Evolutionary conservation across 2,888 invertebrate species (phyloP).

Genomic region (Furcula furcula): DNA sequence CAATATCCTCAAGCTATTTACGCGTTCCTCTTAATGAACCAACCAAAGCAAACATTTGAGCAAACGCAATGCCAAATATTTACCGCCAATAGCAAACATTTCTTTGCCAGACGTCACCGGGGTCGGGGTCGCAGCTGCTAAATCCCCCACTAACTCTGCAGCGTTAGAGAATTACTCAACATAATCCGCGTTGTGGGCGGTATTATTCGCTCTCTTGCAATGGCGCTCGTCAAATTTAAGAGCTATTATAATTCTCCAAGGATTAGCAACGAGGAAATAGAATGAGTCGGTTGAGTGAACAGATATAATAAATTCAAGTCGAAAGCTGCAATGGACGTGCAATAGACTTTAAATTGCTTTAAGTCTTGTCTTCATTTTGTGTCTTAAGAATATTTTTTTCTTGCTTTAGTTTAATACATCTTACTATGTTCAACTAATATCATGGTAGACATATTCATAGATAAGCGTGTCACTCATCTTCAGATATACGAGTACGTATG

Average conservation of each 20-base stretch:
- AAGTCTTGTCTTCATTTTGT: too few relatives aligned
- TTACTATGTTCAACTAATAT: too few relatives aligned
- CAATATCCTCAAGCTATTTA: neutral
- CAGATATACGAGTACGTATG: too few relatives aligned
- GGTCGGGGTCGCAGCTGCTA: conserved; percentile 20
- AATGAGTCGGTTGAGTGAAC: neutral
- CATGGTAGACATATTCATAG: too few relatives aligned
- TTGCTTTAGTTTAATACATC: too few relatives aligned
- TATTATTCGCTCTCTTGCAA: conserved; percentile 25
- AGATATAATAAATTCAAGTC: neutral
- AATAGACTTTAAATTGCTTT: too few relatives aligned
- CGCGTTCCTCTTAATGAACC: neutral
- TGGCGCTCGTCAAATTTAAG: conserved; percentile 15
- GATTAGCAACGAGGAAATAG: conserved; percentile 4
- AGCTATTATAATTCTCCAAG: conserved; percentile 14
- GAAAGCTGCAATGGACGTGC: too few relatives aligned
- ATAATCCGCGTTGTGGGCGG: conserved; percentile 23
- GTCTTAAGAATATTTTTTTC: too few relatives aligned
- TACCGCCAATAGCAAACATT: conserved; percentile 9
- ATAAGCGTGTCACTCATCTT: too few relatives aligned
- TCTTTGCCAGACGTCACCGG: conserved; percentile 10
- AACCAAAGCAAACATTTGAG: neutral
- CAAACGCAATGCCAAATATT: neutral
- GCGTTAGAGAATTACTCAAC: conserved; percentile 29
- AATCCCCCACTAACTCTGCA: conserved; percentile 18